Evolutionary conservation across 2,888 invertebrate genomes (phyloP), one percentile per base, ranked within the genome.

Genomic region (Euplexia lucipara): DNA sequence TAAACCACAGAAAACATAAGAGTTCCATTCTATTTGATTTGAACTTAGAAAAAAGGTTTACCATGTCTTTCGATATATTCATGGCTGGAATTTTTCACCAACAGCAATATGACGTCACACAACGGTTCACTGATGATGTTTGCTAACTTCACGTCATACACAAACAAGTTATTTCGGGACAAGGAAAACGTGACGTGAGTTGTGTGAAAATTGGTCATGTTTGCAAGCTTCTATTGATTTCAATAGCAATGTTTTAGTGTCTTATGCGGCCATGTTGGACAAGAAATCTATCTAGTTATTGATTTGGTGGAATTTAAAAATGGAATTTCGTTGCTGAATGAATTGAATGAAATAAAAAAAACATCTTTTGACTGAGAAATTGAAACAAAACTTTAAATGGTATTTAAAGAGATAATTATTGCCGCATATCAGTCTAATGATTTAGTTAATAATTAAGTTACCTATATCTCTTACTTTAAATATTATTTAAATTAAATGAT

Each of bases 121-220:
- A 74, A 59, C 18, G 58, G 52, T 42, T 49, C 14, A 18, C 37
- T 63, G 63, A 59, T 74, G 44, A 56, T 63, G 59, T 74, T 74
- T 74, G 51, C 42, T 48, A 56, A 74, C 26, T 72, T 45, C 41
- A 37, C 37, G 44, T 42, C 41, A 12, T 37, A 42, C 18, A 22
- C 44, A 26, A 39, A n/a, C 4, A 1, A 18, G 61, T 47, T 60
- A 52, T 52, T 60, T 41, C 47, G 6, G 5, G 53, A n/a, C 18
- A 18, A 42, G 26, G 42, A 18, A 20, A 56, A 51, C 22, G 32
- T 47, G 30, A n/a, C 9, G 34, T 26, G 14, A 0, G 2, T 7
- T 48, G 16, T 51, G 47, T 60, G 26, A 18, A 51, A 18, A 26
- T 26, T 65, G 26, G 9, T 8, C 37, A 26, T 61, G 34, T 61